These are phyloP conservation scores for Hermodice carunculata DNA, from an alignment of 2,888 invertebrate species.

Conservation along the genomic window DNA sequence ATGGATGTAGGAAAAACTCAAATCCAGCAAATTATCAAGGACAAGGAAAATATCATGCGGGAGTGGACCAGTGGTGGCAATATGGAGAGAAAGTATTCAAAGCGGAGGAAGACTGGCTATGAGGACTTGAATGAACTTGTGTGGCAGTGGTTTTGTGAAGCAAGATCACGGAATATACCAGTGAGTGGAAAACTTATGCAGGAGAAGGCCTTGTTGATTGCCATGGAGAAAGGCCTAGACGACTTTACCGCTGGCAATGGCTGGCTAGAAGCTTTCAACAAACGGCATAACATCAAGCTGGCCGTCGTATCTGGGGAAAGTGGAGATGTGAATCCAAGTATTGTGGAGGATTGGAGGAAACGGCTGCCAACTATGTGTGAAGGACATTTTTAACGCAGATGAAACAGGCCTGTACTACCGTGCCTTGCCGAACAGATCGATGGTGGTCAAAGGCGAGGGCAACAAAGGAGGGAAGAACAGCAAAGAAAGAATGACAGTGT, in stretches of 20 bases:
- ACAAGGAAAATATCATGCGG: too few relatives aligned
- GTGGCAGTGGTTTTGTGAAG: too few relatives aligned
- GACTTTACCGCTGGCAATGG: neutral
- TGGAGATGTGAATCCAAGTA: neutral
- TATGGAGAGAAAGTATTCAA: too few relatives aligned
- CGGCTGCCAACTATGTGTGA: slow-evolving; percentile 13
- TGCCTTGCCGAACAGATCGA: slow-evolving; percentile 32
- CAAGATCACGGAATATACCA: too few relatives aligned
- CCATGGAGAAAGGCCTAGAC: neutral
- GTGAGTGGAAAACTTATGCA: too few relatives aligned
- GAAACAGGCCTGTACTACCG: slow-evolving; percentile 41
- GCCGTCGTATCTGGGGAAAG: neutral
- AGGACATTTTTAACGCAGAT: slow-evolving; percentile 39
- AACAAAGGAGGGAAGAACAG: slow-evolving; percentile 31
- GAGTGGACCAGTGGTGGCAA: too few relatives aligned
- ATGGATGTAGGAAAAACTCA: too few relatives aligned
- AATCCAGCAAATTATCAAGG: too few relatives aligned
- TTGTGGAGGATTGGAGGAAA: slow-evolving; percentile 1
- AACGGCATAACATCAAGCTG: slow-evolving; percentile 1
- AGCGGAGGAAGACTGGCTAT: too few relatives aligned
- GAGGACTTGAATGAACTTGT: too few relatives aligned
- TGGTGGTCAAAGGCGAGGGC: slow-evolving; percentile 23
- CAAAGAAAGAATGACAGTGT: slow-evolving; percentile 39
- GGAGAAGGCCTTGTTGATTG: neutral
- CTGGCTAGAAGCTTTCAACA: neutral